A percentile compares a stretch with the other conserved stretches of the same genome.
These are phyloP conservation scores for Centropristis striata DNA, from an alignment of 2,113 vertebrate species.

Conservation along the genomic window DNA sequence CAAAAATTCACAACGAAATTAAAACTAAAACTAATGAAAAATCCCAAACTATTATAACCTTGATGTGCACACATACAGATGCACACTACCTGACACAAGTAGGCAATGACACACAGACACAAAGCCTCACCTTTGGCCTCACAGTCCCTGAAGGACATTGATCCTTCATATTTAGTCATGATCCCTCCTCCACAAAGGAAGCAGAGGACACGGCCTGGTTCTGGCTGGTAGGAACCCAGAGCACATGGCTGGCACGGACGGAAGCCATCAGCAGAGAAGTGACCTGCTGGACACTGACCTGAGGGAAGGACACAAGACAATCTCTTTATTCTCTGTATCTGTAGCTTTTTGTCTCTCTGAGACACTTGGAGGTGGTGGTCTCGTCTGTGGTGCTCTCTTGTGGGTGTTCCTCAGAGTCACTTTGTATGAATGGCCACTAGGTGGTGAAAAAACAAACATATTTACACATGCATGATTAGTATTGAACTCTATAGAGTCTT, in stretches of 20 bases:
- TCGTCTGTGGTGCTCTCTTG: conserved; percentile 4
- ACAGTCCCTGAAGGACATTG: conserved; percentile 94
- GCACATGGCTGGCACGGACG: conserved; percentile 91
- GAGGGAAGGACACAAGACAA: conserved; percentile 35
- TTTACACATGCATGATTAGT: background rate
- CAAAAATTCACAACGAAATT: no score
- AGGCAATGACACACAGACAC: background rate
- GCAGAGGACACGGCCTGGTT: conserved; percentile 92
- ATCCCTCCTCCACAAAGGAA: conserved; percentile 95
- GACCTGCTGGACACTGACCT: conserved; percentile 95
- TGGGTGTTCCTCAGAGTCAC: background rate
- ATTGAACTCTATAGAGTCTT: no score
- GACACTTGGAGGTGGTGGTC: background rate
- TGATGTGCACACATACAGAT: background rate
- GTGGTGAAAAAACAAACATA: conserved; percentile 13
- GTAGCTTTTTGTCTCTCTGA: background rate
- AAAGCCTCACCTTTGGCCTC: conserved; percentile 92
- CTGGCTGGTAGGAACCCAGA: conserved; percentile 91
- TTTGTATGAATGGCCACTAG: conserved; percentile 30
- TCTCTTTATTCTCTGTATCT: no score
- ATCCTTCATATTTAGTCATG: conserved; percentile 91
- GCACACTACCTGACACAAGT: background rate
- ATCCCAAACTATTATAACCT: no score
- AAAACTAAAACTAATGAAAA: no score
- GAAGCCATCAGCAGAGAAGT: conserved; percentile 93